Percentiles rank a stretch among this genome's conserved stretches.
Conservation (phyloP, 1,140 invertebrate species). For the Triops cancriformis region DNA sequence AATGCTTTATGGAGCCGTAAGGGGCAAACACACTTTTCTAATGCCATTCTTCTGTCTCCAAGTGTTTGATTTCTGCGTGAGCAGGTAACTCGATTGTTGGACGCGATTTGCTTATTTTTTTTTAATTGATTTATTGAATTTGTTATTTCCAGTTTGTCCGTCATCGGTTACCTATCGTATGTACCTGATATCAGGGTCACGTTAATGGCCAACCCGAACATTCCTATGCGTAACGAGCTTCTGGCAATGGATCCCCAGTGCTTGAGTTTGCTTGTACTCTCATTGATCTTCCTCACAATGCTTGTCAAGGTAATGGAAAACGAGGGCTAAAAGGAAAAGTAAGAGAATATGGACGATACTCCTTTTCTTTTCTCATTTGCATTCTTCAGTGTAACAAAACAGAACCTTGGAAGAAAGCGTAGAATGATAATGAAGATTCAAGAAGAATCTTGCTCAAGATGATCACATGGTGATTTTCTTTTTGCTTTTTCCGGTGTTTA, state of each 20-base stretch:
- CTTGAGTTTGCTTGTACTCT: slow-evolving; percentile 59
- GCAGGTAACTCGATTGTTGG: slow-evolving; percentile 49
- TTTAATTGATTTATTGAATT: not conserved
- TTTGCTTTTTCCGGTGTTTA: too few relatives aligned
- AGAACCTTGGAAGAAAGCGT: too few relatives aligned
- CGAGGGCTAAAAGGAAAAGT: not conserved
- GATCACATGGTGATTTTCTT: too few relatives aligned
- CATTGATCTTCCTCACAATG: slow-evolving; percentile 59
- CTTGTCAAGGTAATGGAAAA: slow-evolving; percentile 36
- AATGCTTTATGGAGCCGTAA: slow-evolving; percentile 70
- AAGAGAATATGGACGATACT: too few relatives aligned
- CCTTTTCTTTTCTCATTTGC: too few relatives aligned
- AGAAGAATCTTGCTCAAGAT: too few relatives aligned
- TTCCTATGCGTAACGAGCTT: slow-evolving; percentile 61
- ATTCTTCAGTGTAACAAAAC: too few relatives aligned
- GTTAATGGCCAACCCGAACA: slow-evolving; percentile 54
- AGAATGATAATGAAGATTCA: too few relatives aligned
- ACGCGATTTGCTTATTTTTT: slow-evolving; percentile 2
- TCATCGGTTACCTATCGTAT: slow-evolving; percentile 74
- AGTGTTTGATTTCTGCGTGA: slow-evolving; percentile 79
- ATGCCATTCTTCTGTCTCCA: slow-evolving; percentile 81
- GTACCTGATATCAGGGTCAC: slow-evolving; percentile 65
- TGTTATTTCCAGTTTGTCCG: slow-evolving; percentile 53
- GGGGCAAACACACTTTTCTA: slow-evolving; percentile 68
- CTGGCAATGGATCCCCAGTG: slow-evolving; percentile 57